These are phyloP conservation scores for Sinocyclocheilus grahami DNA, from an alignment of 2,113 vertebrate genomes.

Conservation along the genomic window DNA sequence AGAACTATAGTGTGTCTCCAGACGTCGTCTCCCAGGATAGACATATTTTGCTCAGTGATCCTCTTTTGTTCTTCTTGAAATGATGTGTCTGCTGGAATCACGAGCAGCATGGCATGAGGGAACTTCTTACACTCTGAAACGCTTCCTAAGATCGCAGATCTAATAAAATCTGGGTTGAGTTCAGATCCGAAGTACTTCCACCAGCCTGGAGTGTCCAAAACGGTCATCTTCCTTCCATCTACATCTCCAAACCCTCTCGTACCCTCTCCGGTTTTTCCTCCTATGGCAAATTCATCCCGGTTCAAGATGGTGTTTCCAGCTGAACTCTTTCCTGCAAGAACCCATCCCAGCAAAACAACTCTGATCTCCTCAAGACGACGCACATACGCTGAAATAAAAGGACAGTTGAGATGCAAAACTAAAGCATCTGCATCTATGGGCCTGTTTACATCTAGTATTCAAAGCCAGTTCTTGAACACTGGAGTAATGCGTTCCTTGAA, in stretches of 20 bases:
- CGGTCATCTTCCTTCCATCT: neutral
- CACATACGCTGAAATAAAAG: slow-evolving; percentile 3
- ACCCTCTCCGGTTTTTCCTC: neutral
- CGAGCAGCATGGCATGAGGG: slow-evolving; percentile 29
- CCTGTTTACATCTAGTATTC: too few species aligned
- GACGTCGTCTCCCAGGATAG: neutral
- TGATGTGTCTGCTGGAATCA: slow-evolving; percentile 21
- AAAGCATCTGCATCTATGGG: too few species aligned
- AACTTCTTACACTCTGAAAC: neutral
- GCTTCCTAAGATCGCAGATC: neutral
- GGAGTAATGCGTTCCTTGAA: too few species aligned
- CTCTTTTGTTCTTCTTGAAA: slow-evolving; percentile 33
- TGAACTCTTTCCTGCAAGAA: slow-evolving; percentile 21
- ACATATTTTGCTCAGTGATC: slow-evolving; percentile 26
- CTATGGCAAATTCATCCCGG: neutral
- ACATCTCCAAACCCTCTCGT: neutral
- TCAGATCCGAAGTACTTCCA: slow-evolving; percentile 27
- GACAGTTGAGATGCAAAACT: neutral
- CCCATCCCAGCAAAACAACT: slow-evolving; percentile 32
- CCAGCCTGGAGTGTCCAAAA: slow-evolving; percentile 41
- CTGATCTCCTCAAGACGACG: slow-evolving; percentile 23
- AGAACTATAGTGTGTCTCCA: slow-evolving; percentile 41
- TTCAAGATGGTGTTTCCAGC: slow-evolving; percentile 22
- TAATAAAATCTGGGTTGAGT: slow-evolving; percentile 20
- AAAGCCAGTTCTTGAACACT: too few species aligned